phyloP scores from a whole-genome alignment of 2,888 invertebrate species.

The Drosophila pegasa region DNA sequence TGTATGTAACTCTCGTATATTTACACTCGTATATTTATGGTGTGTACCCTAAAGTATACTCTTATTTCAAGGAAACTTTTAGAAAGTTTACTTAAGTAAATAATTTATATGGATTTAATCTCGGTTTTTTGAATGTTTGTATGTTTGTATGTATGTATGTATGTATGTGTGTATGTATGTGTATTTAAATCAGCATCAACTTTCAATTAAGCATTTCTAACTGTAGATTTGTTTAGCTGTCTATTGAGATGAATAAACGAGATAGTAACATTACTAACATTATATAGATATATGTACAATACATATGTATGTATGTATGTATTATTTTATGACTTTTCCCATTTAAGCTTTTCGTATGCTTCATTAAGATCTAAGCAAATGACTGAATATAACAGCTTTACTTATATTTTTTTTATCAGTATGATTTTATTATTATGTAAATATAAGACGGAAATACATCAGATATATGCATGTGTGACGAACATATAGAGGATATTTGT shows the following conservation, averaged over 20 bases:
- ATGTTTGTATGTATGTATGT: background rate
- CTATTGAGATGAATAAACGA: background rate
- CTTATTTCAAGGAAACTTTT: conserved; percentile 7
- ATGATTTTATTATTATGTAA: background rate
- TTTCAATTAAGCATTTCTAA: conserved; percentile 8
- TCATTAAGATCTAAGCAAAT: background rate
- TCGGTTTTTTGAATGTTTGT: background rate
- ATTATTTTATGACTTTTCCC: background rate
- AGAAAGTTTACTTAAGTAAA: conserved; percentile 2
- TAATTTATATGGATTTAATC: background rate
- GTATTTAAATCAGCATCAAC: conserved; percentile 1
- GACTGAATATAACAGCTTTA: background rate
- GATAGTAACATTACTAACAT: background rate
- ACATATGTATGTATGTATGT: background rate
- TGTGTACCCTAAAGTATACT: conserved; percentile 3
- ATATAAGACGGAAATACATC: too few relatives aligned
- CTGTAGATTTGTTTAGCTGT: background rate
- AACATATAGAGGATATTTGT: too few relatives aligned
- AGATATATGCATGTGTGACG: too few relatives aligned
- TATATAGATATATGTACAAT: background rate
- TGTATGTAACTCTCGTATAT: background rate
- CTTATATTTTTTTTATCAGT: background rate
- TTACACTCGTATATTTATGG: background rate
- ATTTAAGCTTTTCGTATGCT: background rate
- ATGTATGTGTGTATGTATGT: background rate